Base-by-base conservation (phyloP, 2,888 invertebrate species). In the Pycnomerus fuliginosus region DNA sequence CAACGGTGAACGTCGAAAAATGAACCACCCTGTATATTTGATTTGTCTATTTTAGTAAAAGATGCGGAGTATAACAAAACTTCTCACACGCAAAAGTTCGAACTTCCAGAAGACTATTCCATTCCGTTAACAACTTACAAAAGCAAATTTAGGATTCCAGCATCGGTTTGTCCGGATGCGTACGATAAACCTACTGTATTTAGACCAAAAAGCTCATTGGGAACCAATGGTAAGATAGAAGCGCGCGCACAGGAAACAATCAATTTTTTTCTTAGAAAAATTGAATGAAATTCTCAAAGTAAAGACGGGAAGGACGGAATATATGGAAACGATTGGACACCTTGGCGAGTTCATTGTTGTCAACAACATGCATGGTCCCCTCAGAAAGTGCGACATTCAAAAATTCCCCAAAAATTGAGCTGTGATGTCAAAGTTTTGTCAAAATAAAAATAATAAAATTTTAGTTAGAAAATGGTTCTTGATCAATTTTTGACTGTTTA, bases 401-500 rank as follows among this genome's bases (percentile, higher is more conserved):
- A 25, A 34, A 34, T 8, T 10, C 20, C 12, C 11, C 5, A 12
- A 34, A 34, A 22, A 22, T 22, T 22, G 3, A 35, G n/a, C n/a
- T n/a, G n/a, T n/a, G n/a, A n/a, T n/a, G n/a, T n/a, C 8, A 25
- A 25, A 35, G 14, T 25, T 14, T 3, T 10, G 13, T 22, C 22
- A 33, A 12, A 17, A 16, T 32, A 8, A 16, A 30, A 3, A 4
- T 33, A 34, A 38, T 43, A 41, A 53, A 46, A 52, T 55, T 50
- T 36, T 13, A 8, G 40, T 40, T 25, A 13, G 16, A 40, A 57
- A 48, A 61, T 65, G 36, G 78, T 71, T 46, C 80, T 82, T 79
- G 79, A 80, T 68, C 79, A 80, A 53, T 83, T 79, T 55, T 67
- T 80, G 39, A 78, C 83, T 1, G 82, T 79, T 1, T 83, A 84